These are phyloP conservation scores for Passer domesticus DNA, from an alignment of 2,113 vertebrate species.

Conservation along the genomic window DNA sequence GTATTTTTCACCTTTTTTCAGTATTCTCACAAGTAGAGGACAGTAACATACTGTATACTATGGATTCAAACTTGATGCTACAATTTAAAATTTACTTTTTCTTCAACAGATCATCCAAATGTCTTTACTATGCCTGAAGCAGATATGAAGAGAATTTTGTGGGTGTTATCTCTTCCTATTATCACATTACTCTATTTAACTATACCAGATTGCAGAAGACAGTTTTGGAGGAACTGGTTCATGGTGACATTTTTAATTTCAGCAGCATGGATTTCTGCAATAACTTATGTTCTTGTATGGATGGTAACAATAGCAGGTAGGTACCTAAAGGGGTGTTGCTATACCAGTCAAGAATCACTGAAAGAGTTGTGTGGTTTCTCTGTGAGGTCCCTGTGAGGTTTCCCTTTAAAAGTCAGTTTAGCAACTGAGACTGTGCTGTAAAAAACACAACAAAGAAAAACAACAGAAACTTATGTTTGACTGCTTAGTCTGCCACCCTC, in stretches of 20 bases:
- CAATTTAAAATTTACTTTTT: not conserved
- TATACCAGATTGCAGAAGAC: slow-evolving; percentile 89
- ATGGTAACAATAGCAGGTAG: slow-evolving; percentile 94
- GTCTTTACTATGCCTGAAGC: slow-evolving; percentile 90
- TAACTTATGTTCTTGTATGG: slow-evolving; percentile 95
- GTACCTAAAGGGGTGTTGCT: slow-evolving; percentile 25
- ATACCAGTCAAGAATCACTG: not conserved
- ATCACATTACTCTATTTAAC: slow-evolving; percentile 87
- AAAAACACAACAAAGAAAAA: not conserved
- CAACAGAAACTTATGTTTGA: not conserved
- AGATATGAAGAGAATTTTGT: slow-evolving; percentile 89
- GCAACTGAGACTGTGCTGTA: not conserved
- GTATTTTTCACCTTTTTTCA: not conserved
- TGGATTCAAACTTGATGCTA: not conserved
- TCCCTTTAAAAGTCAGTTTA: not conserved
- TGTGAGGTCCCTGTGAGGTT: not conserved
- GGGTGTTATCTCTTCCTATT: slow-evolving; percentile 92
- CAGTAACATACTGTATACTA: not conserved
- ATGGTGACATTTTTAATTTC: slow-evolving; percentile 93
- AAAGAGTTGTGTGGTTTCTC: not conserved
- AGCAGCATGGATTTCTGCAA: slow-evolving; percentile 93
- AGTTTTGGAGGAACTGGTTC: slow-evolving; percentile 89
- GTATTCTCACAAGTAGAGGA: not conserved
- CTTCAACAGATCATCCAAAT: slow-evolving; percentile 79
- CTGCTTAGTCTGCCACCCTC: not conserved